Evolutionary conservation across 2,888 invertebrate species (phyloP), one percentile per base, ranked within the genome.

Genomic region (Daptonema setosum): DNA sequence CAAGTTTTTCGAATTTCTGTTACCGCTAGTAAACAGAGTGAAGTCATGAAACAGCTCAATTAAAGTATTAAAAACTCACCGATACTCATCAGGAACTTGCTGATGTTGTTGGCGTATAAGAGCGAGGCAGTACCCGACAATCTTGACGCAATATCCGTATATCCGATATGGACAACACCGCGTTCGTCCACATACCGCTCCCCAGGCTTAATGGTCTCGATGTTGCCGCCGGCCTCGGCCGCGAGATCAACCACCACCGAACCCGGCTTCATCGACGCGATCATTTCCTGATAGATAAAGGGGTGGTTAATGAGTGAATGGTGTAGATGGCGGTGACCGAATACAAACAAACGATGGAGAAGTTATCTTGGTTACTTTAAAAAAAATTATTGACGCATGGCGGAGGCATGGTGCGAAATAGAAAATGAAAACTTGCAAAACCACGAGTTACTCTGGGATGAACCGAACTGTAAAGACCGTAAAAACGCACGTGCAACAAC

Each of bases 191-290:
- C 76, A 61, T 80, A 80, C 52, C 85, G 74, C 72, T 82, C 78
- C 17, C 85, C 86, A 24, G 84, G 84, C 64, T 76, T 78, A 0
- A 82, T 86, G 24, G 53, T 53, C 71, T 82, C 81, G 52, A 85
- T 75, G 72, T 87, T 87, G 52, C 86, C 87, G 5, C 87, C 87
- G 66, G 83, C 80, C 74, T 87, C 87, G 0, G 87, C 82, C 0
- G 87, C 87, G 65, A 87, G 73, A 72, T 88, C 87, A 1, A 87
- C 87, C 47, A 87, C 79, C 28, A 87, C 86, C 62, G 85, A 85
- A 29, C 87, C 87, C 0, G 85, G 84, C 64, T 83, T 83, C 85
- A 86, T 86, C 54, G 78, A 76, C 41, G 80, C 79, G 28, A 85
- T 77, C 69, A 84, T 83, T 69, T 81, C 81, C 82, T 83, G 59